These are phyloP conservation scores for Pseudomyrmex dendroicus DNA, from an alignment of 1,140 invertebrate species.

Conservation along the genomic window DNA sequence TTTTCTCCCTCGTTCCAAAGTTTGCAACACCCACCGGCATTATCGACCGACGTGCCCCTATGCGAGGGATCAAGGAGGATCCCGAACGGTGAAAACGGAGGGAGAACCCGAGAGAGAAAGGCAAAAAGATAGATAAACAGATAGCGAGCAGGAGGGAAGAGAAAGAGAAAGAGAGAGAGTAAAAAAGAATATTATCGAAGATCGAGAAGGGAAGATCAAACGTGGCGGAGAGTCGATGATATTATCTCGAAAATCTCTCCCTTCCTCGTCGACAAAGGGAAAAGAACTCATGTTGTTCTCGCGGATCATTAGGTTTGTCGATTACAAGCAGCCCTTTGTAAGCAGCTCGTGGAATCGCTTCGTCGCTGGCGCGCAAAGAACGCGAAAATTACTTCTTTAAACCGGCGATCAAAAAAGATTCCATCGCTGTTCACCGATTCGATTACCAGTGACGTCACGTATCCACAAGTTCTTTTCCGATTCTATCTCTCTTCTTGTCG, in stretches of 20 bases:
- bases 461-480: slow-evolving; percentile 1
- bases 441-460: slow-evolving; percentile 2
- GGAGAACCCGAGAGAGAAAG: background rate
- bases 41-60: slow-evolving; percentile 28
- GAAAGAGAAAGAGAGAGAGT: background rate
- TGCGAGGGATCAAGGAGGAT: slow-evolving; percentile 21
- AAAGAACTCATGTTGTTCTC: background rate
- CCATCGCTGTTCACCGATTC: background rate
- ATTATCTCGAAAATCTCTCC: slow-evolving; percentile 37
- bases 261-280: background rate
- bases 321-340: slow-evolving; percentile 37
- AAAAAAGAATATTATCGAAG: slow-evolving; percentile 17
- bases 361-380: background rate
- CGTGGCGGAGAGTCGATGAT: background rate
- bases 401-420: slow-evolving; percentile 20
- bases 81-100: background rate
- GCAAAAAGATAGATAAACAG: slow-evolving; percentile 38
- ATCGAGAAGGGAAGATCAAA: slow-evolving; percentile 41
- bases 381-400: slow-evolving; percentile 35
- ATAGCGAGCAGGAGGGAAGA: slow-evolving; percentile 1
- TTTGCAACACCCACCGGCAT: slow-evolving; percentile 1
- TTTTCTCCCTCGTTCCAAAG: slow-evolving; percentile 25
- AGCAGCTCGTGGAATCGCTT: background rate
- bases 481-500: background rate
- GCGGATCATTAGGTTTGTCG: slow-evolving; percentile 51